Evolutionary conservation across 2,797 vertebrate species (phyloP).

Genomic region (Gallinago nigripennis): DNA sequence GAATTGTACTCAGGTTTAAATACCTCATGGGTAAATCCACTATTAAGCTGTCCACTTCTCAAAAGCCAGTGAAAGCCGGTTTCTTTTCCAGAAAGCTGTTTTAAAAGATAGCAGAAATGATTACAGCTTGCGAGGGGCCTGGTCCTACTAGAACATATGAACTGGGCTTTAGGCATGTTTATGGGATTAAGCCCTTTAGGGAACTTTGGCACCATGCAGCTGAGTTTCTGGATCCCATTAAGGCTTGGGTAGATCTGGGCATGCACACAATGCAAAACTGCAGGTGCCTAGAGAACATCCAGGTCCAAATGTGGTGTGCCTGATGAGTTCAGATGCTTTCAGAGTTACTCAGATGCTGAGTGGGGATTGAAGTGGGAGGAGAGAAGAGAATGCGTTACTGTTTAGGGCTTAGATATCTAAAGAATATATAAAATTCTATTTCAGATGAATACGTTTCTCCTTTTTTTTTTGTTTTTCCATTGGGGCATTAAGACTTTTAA

Average conservation of each 20-base stretch:
- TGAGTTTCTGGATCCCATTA: slow-evolving; percentile 54
- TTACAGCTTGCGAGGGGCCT: background rate
- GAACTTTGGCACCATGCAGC: background rate
- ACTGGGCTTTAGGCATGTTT: slow-evolving; percentile 30
- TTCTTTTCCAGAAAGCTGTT: background rate
- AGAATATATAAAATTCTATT: background rate
- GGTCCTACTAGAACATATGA: background rate
- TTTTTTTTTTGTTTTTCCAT: background rate
- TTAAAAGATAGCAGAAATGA: background rate
- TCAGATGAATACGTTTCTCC: rapidly evolving
- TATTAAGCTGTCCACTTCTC: background rate
- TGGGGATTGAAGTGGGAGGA: background rate
- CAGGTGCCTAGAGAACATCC: slow-evolving; percentile 48
- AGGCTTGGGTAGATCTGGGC: slow-evolving; percentile 50
- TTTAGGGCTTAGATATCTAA: background rate
- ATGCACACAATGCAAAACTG: slow-evolving; percentile 26
- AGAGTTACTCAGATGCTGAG: slow-evolving; percentile 30
- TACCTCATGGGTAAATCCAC: background rate
- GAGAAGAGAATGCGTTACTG: background rate
- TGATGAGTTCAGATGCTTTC: slow-evolving; percentile 48
- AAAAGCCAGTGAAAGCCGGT: background rate
- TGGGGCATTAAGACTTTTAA: background rate
- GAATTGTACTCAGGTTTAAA: background rate
- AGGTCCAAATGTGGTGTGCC: slow-evolving; percentile 37
- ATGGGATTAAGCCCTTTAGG: slow-evolving; percentile 21